Percentiles rank a stretch among this genome's conserved stretches.
Evolutionary conservation across 2,113 vertebrate genomes (phyloP).

Genomic region (Sebastes fasciatus): DNA sequence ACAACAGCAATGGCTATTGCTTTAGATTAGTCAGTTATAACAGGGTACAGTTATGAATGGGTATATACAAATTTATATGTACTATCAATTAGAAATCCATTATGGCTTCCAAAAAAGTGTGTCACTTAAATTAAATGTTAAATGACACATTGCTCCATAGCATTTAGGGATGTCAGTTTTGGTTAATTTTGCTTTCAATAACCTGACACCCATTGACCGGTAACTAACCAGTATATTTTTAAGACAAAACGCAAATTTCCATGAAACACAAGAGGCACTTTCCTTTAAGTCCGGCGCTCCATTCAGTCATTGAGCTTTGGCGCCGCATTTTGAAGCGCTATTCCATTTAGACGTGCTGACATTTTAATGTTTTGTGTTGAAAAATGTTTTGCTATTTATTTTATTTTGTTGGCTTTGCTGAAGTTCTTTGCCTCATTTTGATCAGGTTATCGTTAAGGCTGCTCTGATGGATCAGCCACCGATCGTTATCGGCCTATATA

Average conservation of each 20-base stretch:
- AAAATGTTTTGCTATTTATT: neutral
- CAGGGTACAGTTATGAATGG: neutral
- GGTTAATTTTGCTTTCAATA: neutral
- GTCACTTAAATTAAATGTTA: neutral
- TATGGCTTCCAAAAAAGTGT: neutral
- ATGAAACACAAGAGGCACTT: too few species aligned
- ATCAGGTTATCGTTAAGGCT: neutral
- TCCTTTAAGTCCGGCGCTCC: neutral
- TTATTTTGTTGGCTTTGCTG: neutral
- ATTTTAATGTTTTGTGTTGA: neutral
- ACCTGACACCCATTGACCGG: too few species aligned
- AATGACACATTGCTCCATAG: neutral
- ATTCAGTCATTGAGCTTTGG: neutral
- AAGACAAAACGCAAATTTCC: too few species aligned
- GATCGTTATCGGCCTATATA: too few species aligned
- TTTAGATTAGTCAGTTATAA: neutral
- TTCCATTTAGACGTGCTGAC: neutral
- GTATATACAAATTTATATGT: neutral
- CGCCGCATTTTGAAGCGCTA: neutral
- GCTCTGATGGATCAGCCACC: neutral
- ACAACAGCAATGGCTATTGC: neutral
- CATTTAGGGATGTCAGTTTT: neutral
- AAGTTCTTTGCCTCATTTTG: neutral
- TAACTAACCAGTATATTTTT: too few species aligned
- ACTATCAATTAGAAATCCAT: neutral